Base-by-base conservation (phyloP, 2,113 vertebrate species). In the Takifugu bimaculatus region DNA sequence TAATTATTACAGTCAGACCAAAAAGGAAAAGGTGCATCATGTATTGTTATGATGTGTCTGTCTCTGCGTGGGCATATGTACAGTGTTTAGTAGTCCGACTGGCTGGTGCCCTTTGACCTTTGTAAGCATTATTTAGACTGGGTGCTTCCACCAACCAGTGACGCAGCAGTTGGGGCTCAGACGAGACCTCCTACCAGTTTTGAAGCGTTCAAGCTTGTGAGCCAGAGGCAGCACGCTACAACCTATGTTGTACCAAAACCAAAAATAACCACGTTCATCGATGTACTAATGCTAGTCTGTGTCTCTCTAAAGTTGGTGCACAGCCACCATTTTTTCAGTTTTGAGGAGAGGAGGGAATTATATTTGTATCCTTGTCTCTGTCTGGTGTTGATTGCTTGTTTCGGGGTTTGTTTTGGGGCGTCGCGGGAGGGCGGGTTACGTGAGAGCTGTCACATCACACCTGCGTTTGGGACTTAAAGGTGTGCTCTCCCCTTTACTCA, bases 1-100 rank as follows among this genome's bases (percentile, higher is more conserved):
- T 85, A 78, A 85, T 77, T 85, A 87, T 85, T 82, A 80, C 82
- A 85, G 83, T 85, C 85, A 88, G 88, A 90, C 90, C 90, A 89
- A 90, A 89, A 90, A 91, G 76, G 83, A 86, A 75, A 80, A 78
- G 83, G 79, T 87, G 86, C 81, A 78, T 78, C 75, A 81, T 76
- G 75, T 81, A 79, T 85, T 77, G 65, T 68, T 74, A 72, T 70
- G 70, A 80, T 77, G 82, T 83, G 82, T 82, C 82, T 79, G 72
- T 83, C 74, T 85, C 78, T 70, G 65, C 78, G 78, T 75, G 86
- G 76, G 78, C 70, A 74, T 78, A 74, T 85, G 81, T 88, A 84
- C 84, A 85, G 82, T 79, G 80, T 79, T 85, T 70, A 66, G 69
- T 70, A 79, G 79, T 81, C 65, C 28, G 68, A 72, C 59, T 50